phyloP scores from a whole-genome alignment of 2,797 vertebrate species.

The Erethizon dorsatum region DNA sequence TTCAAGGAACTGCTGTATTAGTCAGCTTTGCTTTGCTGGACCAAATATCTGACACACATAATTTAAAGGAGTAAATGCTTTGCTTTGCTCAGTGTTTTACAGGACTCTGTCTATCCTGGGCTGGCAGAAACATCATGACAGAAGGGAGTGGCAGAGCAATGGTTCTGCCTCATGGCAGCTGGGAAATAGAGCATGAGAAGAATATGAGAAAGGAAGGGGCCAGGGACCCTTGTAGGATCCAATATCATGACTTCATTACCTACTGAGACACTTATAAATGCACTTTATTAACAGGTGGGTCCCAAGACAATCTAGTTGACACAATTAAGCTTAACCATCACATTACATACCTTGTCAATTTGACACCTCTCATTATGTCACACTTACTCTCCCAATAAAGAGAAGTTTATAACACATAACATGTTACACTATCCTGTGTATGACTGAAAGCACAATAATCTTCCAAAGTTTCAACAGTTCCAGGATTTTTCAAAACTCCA shows the following conservation, averaged over 20 bases:
- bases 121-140: neutral
- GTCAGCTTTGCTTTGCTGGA: neutral
- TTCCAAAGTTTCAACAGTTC: neutral
- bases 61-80: neutral
- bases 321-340: neutral
- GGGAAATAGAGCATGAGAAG: neutral
- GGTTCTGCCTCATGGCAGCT: neutral
- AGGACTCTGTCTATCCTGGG: neutral
- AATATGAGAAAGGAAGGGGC: neutral
- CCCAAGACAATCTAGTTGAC: neutral
- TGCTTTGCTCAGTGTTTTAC: neutral
- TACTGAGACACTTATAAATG: neutral
- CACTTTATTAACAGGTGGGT: neutral
- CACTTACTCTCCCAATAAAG: neutral
- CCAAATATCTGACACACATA: neutral
- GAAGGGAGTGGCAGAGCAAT: neutral
- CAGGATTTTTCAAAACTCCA: neutral
- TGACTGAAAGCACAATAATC: neutral
- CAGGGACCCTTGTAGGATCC: neutral
- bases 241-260: neutral
- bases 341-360: neutral
- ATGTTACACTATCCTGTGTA: neutral
- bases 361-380: neutral
- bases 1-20: neutral
- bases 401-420: neutral